Conservation (phyloP, 2,113 vertebrate genomes). For the Neogale vison region DNA sequence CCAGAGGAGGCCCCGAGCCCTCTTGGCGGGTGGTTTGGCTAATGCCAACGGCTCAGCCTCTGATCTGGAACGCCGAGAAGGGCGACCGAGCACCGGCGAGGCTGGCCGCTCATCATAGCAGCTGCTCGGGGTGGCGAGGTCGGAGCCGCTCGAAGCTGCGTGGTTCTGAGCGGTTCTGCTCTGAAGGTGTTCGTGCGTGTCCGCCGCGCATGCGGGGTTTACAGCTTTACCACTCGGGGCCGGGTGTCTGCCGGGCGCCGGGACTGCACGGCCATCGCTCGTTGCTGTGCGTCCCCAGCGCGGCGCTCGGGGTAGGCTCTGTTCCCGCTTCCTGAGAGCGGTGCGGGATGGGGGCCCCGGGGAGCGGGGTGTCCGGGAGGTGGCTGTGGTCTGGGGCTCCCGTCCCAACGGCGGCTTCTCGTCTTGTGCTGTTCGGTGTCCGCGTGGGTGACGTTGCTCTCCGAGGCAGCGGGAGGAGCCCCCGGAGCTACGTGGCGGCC, state of each 20-base stretch:
- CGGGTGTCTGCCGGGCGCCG: background rate
- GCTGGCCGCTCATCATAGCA: background rate
- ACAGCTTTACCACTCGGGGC: fast-evolving
- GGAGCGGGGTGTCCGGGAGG: fast-evolving
- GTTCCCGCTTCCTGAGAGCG: fast-evolving
- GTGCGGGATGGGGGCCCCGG: background rate
- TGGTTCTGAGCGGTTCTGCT: background rate
- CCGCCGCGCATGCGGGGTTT: fast-evolving
- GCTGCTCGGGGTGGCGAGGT: background rate
- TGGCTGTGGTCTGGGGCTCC: fast-evolving
- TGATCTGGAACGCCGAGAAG: background rate
- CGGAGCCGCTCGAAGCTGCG: fast-evolving
- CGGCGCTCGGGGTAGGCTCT: fast-evolving
- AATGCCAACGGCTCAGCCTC: background rate
- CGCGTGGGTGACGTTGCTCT: fast-evolving
- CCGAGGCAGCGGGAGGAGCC: background rate
- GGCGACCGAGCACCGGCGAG: fast-evolving
- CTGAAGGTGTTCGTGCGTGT: background rate
- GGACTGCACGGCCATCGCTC: fast-evolving
- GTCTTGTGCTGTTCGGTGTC: background rate
- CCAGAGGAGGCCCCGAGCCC: background rate
- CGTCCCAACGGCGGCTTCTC: fast-evolving
- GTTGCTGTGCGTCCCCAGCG: fast-evolving
- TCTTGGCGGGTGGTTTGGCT: background rate
- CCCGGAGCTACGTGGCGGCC: background rate